Percentiles rank a stretch among this genome's conserved stretches.
These are phyloP conservation scores for Betta splendens DNA, from an alignment of 2,797 vertebrate species.

Conservation along the genomic window DNA sequence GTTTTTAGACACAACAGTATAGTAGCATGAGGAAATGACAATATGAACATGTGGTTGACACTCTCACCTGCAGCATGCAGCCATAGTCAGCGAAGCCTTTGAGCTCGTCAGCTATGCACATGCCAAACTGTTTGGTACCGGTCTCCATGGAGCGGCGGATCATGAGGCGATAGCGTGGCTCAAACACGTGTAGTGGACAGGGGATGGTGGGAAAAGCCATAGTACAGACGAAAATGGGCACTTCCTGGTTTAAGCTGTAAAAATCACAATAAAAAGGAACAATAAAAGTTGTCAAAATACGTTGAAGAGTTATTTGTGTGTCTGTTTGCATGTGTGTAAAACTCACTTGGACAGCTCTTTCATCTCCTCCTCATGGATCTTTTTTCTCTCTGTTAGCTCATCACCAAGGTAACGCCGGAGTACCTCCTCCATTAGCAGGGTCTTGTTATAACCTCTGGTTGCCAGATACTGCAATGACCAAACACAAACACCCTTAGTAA, in stretches of 20 bases:
- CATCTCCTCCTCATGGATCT: constrained; percentile 93
- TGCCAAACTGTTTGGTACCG: constrained; percentile 92
- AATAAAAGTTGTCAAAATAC: background rate
- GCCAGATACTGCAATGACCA: constrained; percentile 85
- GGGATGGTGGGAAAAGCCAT: constrained; percentile 96
- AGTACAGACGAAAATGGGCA: constrained; percentile 95
- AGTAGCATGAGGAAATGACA: background rate
- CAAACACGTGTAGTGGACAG: constrained; percentile 92
- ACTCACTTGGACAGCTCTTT: constrained; percentile 92
- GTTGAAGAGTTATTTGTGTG: background rate
- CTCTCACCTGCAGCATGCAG: constrained; percentile 89
- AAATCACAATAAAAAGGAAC: background rate
- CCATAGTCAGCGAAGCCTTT: constrained; percentile 92
- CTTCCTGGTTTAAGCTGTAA: constrained; percentile 91
- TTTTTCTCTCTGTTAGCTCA: constrained; percentile 90
- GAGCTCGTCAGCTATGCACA: constrained; percentile 92
- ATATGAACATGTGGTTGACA: background rate
- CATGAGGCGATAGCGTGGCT: constrained; percentile 93
- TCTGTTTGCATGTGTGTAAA: background rate
- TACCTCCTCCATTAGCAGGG: constrained; percentile 89
- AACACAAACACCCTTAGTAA: background rate
- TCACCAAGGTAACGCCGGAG: constrained; percentile 87
- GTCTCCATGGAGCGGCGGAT: constrained; percentile 96
- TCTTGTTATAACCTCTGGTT: constrained; percentile 89
- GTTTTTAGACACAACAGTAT: background rate